Conservation (phyloP, 2,113 vertebrate genomes). For the Muntiacus muntjak region DNA sequence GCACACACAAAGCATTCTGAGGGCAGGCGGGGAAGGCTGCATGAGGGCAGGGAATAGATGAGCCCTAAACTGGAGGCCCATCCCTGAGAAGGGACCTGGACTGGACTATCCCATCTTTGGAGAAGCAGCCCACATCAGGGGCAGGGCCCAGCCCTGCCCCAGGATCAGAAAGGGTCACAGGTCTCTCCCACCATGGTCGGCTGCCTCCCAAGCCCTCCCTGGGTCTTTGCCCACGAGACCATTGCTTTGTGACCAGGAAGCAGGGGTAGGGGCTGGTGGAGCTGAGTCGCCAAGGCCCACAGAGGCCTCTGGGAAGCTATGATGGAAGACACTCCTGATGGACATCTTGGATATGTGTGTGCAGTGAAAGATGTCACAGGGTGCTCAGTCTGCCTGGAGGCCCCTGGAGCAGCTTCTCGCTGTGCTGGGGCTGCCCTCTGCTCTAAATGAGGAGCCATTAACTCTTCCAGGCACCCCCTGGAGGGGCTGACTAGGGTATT, state of each 20-base stretch:
- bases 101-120: neutral
- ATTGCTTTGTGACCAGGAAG: neutral
- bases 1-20: conserved; percentile 68
- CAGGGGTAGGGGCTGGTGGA: neutral
- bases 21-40: conserved; percentile 28
- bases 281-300: neutral
- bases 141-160: neutral
- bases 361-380: neutral
- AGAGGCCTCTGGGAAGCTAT: neutral
- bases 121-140: neutral
- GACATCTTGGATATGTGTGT: neutral
- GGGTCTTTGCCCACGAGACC: neutral
- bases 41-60: neutral
- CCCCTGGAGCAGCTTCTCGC: neutral
- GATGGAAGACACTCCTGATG: neutral
- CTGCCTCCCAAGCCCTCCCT: neutral
- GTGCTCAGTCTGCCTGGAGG: neutral
- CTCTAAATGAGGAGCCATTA: neutral
- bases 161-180: neutral
- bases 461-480: neutral
- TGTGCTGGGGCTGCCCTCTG: neutral
- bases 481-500: neutral
- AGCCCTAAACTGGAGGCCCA: neutral
- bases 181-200: neutral
- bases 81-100: neutral